Conservation (phyloP, 2,888 invertebrate genomes). For the Zaprionus bogoriensis region DNA sequence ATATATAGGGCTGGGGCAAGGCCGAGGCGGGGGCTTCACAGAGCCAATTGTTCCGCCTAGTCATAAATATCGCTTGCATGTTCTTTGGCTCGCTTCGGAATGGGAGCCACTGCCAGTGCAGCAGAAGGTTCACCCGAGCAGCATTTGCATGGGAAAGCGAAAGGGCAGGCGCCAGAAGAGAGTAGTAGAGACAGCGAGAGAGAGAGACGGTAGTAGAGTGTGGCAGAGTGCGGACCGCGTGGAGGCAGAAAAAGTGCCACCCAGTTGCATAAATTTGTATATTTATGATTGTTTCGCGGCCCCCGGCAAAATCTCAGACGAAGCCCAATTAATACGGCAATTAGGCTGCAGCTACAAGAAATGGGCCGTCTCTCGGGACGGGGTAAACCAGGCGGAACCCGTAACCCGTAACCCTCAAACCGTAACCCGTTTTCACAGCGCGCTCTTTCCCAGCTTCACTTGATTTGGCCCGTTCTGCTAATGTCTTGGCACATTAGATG, state of each 20-base stretch:
- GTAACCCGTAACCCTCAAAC: neutral
- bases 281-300: slow-evolving; percentile 54
- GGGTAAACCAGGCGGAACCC: neutral
- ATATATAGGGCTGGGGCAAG: slow-evolving; percentile 15
- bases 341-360: slow-evolving; percentile 62
- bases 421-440: neutral
- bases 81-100: slow-evolving; percentile 15
- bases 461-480: neutral
- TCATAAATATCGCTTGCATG: slow-evolving; percentile 36
- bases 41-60: slow-evolving; percentile 23
- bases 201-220: no score
- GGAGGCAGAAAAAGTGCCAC: slow-evolving; percentile 51
- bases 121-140: neutral
- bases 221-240: neutral
- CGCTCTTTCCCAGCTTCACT: neutral
- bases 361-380: slow-evolving; percentile 44
- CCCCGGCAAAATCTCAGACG: neutral
- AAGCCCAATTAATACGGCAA: slow-evolving; percentile 49
- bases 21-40: slow-evolving; percentile 25
- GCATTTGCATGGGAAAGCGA: slow-evolving; percentile 48
- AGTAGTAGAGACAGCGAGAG: no score
- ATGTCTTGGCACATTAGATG: neutral
- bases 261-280: slow-evolving; percentile 74
- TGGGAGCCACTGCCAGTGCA: slow-evolving; percentile 12
- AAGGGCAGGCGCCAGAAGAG: slow-evolving; percentile 9